phyloP scores from a whole-genome alignment of 2,888 invertebrate genomes.

The Drosophila multiciliata region DNA sequence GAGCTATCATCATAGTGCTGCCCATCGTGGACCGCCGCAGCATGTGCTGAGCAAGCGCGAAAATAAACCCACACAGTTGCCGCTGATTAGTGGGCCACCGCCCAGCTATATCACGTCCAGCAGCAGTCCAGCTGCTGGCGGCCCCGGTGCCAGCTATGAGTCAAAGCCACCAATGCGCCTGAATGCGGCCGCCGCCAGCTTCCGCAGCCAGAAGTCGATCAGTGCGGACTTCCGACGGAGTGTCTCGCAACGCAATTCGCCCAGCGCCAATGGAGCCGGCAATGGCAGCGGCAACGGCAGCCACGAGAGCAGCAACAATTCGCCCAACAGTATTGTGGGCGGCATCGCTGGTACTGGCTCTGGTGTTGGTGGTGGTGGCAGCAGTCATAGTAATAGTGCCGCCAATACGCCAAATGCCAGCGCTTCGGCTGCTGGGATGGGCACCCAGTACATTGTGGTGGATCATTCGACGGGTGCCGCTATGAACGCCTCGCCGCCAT shows the following conservation, averaged over 20 bases:
- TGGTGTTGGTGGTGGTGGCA: slow-evolving; percentile 21
- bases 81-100: slow-evolving; percentile 79
- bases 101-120: slow-evolving; percentile 51
- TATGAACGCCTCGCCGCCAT: slow-evolving; percentile 67
- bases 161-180: slow-evolving; percentile 79
- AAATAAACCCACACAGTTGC: slow-evolving; percentile 75
- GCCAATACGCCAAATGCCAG: slow-evolving; percentile 70
- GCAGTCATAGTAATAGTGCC: slow-evolving; percentile 57
- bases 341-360: slow-evolving; percentile 30
- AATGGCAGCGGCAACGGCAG: slow-evolving; percentile 57
- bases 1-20: slow-evolving; percentile 63
- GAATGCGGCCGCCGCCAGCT: slow-evolving; percentile 79
- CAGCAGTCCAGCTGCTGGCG: slow-evolving; percentile 43
- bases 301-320: slow-evolving; percentile 85
- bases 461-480: slow-evolving; percentile 70
- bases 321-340: slow-evolving; percentile 83
- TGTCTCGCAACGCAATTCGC: slow-evolving; percentile 84
- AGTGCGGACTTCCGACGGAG: slow-evolving; percentile 83
- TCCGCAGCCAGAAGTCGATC: slow-evolving; percentile 82
- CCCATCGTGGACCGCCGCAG: slow-evolving; percentile 73
- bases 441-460: slow-evolving; percentile 68
- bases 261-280: slow-evolving; percentile 82
- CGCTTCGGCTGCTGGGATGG: slow-evolving; percentile 58
- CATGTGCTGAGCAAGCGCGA: slow-evolving; percentile 76
- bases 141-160: slow-evolving; percentile 51